These are phyloP conservation scores for Aplysia californica DNA, from an alignment of 1,140 invertebrate species.

Conservation along the genomic window DNA sequence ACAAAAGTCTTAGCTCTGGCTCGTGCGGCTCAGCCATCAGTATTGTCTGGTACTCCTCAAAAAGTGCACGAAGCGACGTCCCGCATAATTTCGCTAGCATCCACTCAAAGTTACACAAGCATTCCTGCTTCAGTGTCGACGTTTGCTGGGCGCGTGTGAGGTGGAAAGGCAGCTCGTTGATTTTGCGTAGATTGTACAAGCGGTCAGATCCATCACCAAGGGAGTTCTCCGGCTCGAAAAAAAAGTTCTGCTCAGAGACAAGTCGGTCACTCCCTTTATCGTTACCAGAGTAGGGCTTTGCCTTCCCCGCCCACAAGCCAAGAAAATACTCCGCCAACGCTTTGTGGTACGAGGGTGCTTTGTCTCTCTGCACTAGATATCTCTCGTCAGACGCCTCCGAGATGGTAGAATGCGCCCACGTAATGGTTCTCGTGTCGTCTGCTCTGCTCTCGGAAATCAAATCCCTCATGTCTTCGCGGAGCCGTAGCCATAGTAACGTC, in stretches of 20 bases:
- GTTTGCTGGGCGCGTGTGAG: constrained; percentile 84
- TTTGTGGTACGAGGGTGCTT: constrained; percentile 66
- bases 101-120: constrained; percentile 98
- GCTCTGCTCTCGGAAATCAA: constrained; percentile 75
- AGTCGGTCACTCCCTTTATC: constrained; percentile 49
- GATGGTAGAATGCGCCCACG: constrained; percentile 75
- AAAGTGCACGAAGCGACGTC: constrained; percentile 88
- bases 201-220: constrained; percentile 69
- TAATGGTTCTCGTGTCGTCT: constrained; percentile 73
- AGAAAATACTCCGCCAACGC: constrained; percentile 73
- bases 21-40: constrained; percentile 79
- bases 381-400: constrained; percentile 71
- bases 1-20: constrained; percentile 91
- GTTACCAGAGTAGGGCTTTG: constrained; percentile 53
- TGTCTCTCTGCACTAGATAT: constrained; percentile 69
- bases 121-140: constrained; percentile 90
- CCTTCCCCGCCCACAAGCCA: constrained; percentile 48
- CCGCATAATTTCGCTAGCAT: constrained; percentile 94
- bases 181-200: constrained; percentile 83
- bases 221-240: constrained; percentile 80
- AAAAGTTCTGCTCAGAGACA: constrained; percentile 50
- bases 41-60: constrained; percentile 94
- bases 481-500: constrained; percentile 76
- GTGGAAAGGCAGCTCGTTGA: constrained; percentile 86
- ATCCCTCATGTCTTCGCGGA: constrained; percentile 74